Base-by-base conservation (phyloP, 2,113 vertebrate genomes). In the Siniperca chuatsi region DNA sequence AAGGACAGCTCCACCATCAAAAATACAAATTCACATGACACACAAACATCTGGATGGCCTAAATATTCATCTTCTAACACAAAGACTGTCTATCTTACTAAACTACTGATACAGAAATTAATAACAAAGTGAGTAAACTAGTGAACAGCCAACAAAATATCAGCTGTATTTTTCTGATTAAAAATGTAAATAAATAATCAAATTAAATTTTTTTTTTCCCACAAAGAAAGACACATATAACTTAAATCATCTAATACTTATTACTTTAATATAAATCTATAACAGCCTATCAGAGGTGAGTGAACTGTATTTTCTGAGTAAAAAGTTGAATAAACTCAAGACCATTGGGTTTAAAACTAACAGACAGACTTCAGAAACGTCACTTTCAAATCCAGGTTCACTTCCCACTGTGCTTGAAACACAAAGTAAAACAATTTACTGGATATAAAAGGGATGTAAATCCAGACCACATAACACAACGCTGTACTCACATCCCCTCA, bases 351-450 rank as follows among this genome's bases (percentile, higher is more conserved):
- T 21, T 52, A 23, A 75, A 57, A 70, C 9, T 0, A 42, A 9
- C 13, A 64, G 29, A 23, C 4, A 64, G 40, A 23, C 4, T 8
- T 78, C 40, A 62, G 12, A 42, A 8, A 12, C 0, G 8, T 62
- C 57, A 48, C 85, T 92, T 87, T 91, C 87, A 92, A 85, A 91
- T 91, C 81, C 74, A 85, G 71, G 55, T 88, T 92, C 92, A 91
- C 89, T 93, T 93, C 89, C 83, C 25, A 54, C 9, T 84, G 55
- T 7, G 25, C 20, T 9, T 46, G 44, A 78, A 82, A 86, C 77
- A 33, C 55, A 79, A 69, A 87, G 54, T 75, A 54, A 76, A 86
- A 76, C 50, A 42, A 8, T 33, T 29, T 23, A 71, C 2, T 52
- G 75, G 62, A 40, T 11, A 15, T 46, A 64, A 87, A 78, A 74